Evolutionary conservation across 2,888 invertebrate genomes (phyloP).

Genomic region (Catocala fraxini): DNA sequence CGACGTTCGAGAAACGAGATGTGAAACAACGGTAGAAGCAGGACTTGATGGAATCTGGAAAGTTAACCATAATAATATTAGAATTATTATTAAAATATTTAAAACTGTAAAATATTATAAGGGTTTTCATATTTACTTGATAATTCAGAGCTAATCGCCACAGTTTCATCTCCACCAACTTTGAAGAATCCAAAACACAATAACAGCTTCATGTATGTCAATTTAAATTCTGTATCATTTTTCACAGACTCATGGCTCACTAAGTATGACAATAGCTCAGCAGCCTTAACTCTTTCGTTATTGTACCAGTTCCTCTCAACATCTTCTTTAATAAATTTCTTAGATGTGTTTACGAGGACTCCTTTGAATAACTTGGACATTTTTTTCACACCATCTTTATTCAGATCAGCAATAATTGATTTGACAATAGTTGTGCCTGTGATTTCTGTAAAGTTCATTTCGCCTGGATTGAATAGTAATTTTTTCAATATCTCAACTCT

Average conservation of each 20-base stretch:
- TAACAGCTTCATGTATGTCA: slow-evolving; percentile 89
- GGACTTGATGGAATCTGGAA: slow-evolving; percentile 88
- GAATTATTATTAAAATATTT: background rate
- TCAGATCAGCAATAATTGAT: slow-evolving; percentile 88
- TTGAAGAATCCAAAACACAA: slow-evolving; percentile 90
- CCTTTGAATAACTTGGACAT: slow-evolving; percentile 89
- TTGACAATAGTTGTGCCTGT: slow-evolving; percentile 90
- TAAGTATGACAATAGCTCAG: slow-evolving; percentile 82
- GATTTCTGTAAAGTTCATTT: slow-evolving; percentile 91
- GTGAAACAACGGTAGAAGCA: slow-evolving; percentile 91
- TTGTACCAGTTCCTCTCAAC: slow-evolving; percentile 89
- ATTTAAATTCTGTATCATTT: slow-evolving; percentile 89
- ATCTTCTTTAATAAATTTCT: slow-evolving; percentile 82
- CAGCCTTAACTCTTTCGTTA: slow-evolving; percentile 90
- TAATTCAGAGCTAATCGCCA: slow-evolving; percentile 87
- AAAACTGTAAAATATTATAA: background rate
- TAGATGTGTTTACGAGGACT: slow-evolving; percentile 86
- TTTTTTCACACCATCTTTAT: slow-evolving; percentile 88
- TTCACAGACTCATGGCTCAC: slow-evolving; percentile 85
- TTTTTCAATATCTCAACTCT: slow-evolving; percentile 89
- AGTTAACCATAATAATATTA: background rate
- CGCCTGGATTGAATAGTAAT: slow-evolving; percentile 90
- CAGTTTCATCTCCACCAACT: slow-evolving; percentile 79
- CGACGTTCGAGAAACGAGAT: slow-evolving; percentile 89
- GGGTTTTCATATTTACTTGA: slow-evolving; percentile 78